phyloP scores from a whole-genome alignment of 2,113 vertebrate genomes.

The Scatophagus argus region DNA sequence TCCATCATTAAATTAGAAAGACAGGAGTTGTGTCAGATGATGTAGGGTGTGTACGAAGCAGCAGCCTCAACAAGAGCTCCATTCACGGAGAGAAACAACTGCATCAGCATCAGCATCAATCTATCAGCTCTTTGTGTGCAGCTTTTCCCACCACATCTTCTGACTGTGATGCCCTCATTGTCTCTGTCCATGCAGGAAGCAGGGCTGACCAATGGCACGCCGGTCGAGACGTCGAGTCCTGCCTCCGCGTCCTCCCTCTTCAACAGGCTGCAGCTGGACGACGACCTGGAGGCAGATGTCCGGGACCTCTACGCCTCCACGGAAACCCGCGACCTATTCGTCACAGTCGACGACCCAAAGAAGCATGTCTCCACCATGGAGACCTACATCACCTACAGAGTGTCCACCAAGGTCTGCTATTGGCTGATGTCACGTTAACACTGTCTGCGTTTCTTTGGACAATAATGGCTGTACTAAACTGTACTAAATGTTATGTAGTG shows the following conservation, averaged over 20 bases:
- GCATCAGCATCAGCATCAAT: constrained; percentile 28
- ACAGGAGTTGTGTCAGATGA: constrained; percentile 20
- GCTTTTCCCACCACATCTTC: background rate
- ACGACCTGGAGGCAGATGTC: constrained; percentile 89
- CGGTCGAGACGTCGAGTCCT: constrained; percentile 92
- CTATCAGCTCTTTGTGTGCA: constrained; percentile 60
- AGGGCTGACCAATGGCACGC: constrained; percentile 93
- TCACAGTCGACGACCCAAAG: constrained; percentile 96
- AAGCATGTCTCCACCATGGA: constrained; percentile 99
- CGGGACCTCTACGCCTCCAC: constrained; percentile 89
- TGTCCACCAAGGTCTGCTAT: constrained; percentile 92
- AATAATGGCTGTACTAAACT: background rate
- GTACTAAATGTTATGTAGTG: background rate
- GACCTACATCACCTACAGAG: constrained; percentile 97
- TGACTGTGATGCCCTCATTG: constrained; percentile 15
- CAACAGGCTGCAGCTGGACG: constrained; percentile 94
- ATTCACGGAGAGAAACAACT: constrained; percentile 52
- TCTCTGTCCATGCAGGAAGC: constrained; percentile 84
- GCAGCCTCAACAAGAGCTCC: constrained; percentile 54
- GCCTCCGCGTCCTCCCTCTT: constrained; percentile 93
- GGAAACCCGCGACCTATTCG: constrained; percentile 95
- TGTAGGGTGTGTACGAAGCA: constrained; percentile 10
- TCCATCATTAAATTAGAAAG: constrained; percentile 44
- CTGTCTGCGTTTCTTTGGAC: background rate
- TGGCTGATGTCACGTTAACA: constrained; percentile 13